A percentile compares a stretch with the other conserved stretches of the same genome.
Conservation (phyloP, 2,113 vertebrate species). For the Crotalus tigris region DNA sequence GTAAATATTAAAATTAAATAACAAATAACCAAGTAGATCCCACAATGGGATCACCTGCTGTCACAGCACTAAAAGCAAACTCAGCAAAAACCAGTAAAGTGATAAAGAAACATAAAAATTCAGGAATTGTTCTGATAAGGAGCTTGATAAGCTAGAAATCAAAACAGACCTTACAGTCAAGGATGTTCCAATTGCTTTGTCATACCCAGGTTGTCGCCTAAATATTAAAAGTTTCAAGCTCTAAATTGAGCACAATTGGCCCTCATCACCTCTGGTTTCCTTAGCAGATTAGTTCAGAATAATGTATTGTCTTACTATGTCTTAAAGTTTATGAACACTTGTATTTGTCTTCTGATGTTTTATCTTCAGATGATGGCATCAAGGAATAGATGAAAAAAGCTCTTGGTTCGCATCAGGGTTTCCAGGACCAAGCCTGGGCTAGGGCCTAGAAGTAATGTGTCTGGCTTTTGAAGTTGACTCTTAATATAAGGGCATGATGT, state of each 20-base stretch:
- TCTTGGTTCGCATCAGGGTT: neutral
- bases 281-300: neutral
- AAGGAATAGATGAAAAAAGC: neutral
- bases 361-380: neutral
- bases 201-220: neutral
- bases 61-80: neutral
- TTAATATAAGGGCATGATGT: neutral
- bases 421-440: neutral
- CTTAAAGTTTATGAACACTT: neutral
- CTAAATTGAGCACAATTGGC: neutral
- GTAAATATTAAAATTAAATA: neutral
- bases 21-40: neutral
- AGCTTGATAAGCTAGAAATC: neutral
- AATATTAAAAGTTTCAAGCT: neutral
- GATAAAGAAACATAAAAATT: neutral
- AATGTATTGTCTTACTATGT: neutral
- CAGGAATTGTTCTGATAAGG: neutral
- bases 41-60: neutral
- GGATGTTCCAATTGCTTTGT: neutral
- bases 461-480: neutral
- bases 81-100: neutral
- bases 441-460: neutral
- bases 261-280: neutral
- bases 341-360: neutral
- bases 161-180: neutral